A percentile compares a stretch with the other conserved stretches of the same genome.
Conservation (phyloP, 2,113 vertebrate genomes). For the Silurus glanis region DNA sequence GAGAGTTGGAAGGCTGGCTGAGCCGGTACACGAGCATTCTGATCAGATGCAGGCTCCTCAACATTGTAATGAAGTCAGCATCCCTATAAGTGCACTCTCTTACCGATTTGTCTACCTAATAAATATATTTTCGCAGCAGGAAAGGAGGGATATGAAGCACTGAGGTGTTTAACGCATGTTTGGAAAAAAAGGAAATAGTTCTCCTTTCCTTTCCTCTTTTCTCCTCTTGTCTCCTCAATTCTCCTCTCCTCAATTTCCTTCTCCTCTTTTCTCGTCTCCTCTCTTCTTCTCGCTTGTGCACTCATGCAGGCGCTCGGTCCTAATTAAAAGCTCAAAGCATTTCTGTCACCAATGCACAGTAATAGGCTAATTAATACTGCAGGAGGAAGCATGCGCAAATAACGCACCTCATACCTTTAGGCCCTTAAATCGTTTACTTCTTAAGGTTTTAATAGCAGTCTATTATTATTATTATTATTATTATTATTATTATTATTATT, state of each 20-base stretch:
- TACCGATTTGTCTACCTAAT: constrained; percentile 62
- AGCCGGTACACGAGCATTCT: constrained; percentile 62
- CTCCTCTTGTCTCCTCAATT: constrained; percentile 63
- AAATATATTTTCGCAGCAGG: constrained; percentile 60
- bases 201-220: constrained; percentile 49
- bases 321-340: constrained; percentile 82
- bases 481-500: constrained; percentile 18
- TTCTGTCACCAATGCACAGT: constrained; percentile 77
- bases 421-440: constrained; percentile 64
- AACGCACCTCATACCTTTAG: constrained; percentile 71
- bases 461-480: constrained; percentile 35
- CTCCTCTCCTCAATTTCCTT: constrained; percentile 58
- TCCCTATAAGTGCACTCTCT: constrained; percentile 60
- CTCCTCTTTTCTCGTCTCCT: constrained; percentile 62
- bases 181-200: constrained; percentile 60
- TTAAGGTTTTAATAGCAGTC: constrained; percentile 55
- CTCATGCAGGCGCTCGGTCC: constrained; percentile 75
- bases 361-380: constrained; percentile 80
- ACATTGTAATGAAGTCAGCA: constrained; percentile 74
- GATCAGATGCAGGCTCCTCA: constrained; percentile 66
- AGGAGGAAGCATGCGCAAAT: constrained; percentile 71
- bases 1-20: constrained; percentile 65
- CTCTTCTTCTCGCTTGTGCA: constrained; percentile 72
- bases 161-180: constrained; percentile 10
- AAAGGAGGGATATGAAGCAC: constrained; percentile 14